Percentiles rank a stretch among this genome's conserved stretches.
Evolutionary conservation across 2,113 vertebrate genomes (phyloP).

Genomic region (Epinephelus lanceolatus): DNA sequence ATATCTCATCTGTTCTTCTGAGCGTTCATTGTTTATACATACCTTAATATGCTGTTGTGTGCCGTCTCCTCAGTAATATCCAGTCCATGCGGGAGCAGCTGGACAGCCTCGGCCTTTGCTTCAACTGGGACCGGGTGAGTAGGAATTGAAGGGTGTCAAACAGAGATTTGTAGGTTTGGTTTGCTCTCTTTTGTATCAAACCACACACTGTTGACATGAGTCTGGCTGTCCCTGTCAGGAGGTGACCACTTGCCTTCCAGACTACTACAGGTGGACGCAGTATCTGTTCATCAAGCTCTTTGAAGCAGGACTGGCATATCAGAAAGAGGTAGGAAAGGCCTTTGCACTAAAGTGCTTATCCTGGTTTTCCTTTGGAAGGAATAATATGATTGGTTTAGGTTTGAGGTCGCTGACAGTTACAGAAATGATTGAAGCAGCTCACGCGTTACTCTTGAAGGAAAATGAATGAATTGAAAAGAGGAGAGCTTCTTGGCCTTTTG

Average conservation of each 20-base stretch:
- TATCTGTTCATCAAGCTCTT: conserved; percentile 95
- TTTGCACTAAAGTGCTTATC: conserved; percentile 22
- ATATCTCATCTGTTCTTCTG: background rate
- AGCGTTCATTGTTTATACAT: background rate
- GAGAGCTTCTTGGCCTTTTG: conserved; percentile 19
- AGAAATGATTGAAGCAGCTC: conserved; percentile 47
- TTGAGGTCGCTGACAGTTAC: conserved; percentile 22
- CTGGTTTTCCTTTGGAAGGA: conserved; percentile 32
- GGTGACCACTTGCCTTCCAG: conserved; percentile 93
- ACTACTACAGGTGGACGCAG: conserved; percentile 98
- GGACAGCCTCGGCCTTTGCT: conserved; percentile 92
- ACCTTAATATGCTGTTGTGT: background rate
- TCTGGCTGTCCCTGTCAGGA: conserved; percentile 84
- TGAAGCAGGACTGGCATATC: conserved; percentile 93
- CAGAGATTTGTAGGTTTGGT: background rate
- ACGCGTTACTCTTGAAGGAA: conserved; percentile 7
- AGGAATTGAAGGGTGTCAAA: background rate
- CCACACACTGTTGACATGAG: conserved; percentile 18
- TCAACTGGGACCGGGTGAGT: conserved; percentile 97
- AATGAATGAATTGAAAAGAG: conserved; percentile 25
- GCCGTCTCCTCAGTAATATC: conserved; percentile 89
- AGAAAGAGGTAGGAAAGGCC: conserved; percentile 92
- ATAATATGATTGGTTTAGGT: conserved; percentile 25
- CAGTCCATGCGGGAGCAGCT: conserved; percentile 93
- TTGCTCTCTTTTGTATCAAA: background rate